Evolutionary conservation across 92 coral and sea anemone genomes (phyloP).

Genomic region (Palythoa grandis): DNA sequence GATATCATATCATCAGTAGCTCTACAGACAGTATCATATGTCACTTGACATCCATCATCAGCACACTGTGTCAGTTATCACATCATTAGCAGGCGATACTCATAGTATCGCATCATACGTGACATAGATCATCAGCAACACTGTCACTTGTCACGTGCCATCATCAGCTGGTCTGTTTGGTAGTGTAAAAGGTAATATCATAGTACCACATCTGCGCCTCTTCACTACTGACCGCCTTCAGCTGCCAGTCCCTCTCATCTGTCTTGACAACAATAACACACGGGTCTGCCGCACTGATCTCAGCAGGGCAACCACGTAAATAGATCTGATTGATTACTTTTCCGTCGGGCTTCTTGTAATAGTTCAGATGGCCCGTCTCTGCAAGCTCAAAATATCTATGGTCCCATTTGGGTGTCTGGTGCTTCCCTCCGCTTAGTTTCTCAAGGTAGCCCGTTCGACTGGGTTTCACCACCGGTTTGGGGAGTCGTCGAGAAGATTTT

Average conservation of each 20-base stretch:
- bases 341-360: conserved; percentile 85
- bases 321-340: conserved; percentile 90
- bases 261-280: conserved; percentile 74
- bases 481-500: conserved; percentile 50
- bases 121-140: not conserved
- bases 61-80: too few species aligned
- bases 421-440: conserved; percentile 96
- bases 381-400: conserved; percentile 90
- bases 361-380: conserved; percentile 83
- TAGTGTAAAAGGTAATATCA: conserved; percentile 72
- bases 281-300: conserved; percentile 68
- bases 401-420: conserved; percentile 93
- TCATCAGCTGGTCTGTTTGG: conserved; percentile 39
- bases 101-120: too few species aligned
- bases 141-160: not conserved
- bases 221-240: conserved; percentile 72
- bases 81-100: too few species aligned
- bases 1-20: not conserved
- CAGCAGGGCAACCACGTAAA: conserved; percentile 89
- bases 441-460: conserved; percentile 83
- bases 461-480: conserved; percentile 58
- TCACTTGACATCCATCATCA: not conserved
- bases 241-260: conserved; percentile 83
- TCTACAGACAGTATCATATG: not conserved
- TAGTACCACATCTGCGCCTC: conserved; percentile 87